Base-by-base conservation (phyloP, 2,797 vertebrate species). In the Acrossocheilus fasciatus region DNA sequence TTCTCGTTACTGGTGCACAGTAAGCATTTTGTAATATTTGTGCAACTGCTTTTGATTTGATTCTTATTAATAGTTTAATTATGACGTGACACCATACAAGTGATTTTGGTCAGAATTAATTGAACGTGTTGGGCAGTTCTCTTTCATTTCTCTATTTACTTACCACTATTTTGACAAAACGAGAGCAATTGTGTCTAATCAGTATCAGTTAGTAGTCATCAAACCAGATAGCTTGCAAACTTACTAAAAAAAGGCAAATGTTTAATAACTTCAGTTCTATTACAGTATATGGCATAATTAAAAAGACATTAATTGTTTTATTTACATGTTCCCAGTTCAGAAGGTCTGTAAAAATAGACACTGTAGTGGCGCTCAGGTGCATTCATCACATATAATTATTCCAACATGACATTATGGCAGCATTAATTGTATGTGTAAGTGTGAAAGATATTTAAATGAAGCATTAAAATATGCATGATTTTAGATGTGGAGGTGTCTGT, bases 401-500 rank as follows among this genome's bases (percentile, higher is more conserved):
- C 74, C 30, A 54, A 54, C 30, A 18, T 54, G 47, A 54, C 10
- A 54, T 36, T 54, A 54, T 23, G 17, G 54, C 36, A 59, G 36
- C 36, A 17, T 78, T 41, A 41, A 41, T 59, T 59, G 11, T 39
- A 41, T 59, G 30, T 5, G 0, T 12, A 34, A 57, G 50, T 59
- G 4, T 34, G 26, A 45, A 62, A 64, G 18, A 36, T 52, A 68
- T 68, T 66, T 18, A 84, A 77, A 77, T 76, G 59, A 30, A 66
- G 59, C 73, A 26, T 68, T 77, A 2, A 41, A 41, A 66, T 84
- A 34, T 20, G 64, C 36, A n/a, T 59, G 18, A 45, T 45, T 43
- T 62, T 39, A 80, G 34, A 80, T 45, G 66, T 59, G 39, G 76
- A 70, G 76, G 64, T 72, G 76, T 85, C 12, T 68, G 23, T 45